phyloP scores from a whole-genome alignment of 2,113 vertebrate species.

The Microtus pennsylvanicus region DNA sequence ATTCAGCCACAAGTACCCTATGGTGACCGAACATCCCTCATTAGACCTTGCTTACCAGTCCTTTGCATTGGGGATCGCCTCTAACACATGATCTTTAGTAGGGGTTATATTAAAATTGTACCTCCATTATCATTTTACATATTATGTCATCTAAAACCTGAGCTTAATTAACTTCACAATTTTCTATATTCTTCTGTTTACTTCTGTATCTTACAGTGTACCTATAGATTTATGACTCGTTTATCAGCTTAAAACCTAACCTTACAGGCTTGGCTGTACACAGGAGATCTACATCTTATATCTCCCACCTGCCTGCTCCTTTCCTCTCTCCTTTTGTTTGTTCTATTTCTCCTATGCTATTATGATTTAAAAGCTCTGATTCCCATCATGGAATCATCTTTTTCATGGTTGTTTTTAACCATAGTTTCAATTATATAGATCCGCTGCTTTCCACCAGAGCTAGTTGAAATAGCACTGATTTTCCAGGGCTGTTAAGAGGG shows the following conservation, averaged over 20 bases:
- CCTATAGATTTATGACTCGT: not conserved
- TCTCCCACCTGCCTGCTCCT: not conserved
- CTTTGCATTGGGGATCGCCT: not conserved
- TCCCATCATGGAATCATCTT: not conserved
- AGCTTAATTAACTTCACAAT: constrained; percentile 1
- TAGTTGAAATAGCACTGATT: not conserved
- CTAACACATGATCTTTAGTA: not conserved
- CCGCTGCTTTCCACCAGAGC: not conserved
- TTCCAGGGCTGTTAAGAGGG: not conserved
- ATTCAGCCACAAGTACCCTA: not conserved
- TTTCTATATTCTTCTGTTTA: constrained; percentile 26
- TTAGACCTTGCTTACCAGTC: too few relatives aligned
- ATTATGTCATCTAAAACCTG: not conserved
- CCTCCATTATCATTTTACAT: not conserved
- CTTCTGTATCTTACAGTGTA: not conserved
- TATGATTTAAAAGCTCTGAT: constrained; percentile 1
- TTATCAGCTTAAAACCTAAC: constrained; percentile 20
- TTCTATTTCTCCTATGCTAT: constrained; percentile 3
- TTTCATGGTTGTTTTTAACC: not conserved
- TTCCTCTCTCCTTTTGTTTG: not conserved
- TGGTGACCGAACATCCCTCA: not conserved
- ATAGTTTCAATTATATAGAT: not conserved
- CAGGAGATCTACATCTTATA: not conserved
- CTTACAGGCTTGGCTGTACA: not conserved
- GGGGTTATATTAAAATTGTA: not conserved